Percentiles rank a stretch among this genome's conserved stretches.
These are phyloP conservation scores for Octodonta nipae DNA, from an alignment of 2,888 invertebrate genomes.

Conservation along the genomic window DNA sequence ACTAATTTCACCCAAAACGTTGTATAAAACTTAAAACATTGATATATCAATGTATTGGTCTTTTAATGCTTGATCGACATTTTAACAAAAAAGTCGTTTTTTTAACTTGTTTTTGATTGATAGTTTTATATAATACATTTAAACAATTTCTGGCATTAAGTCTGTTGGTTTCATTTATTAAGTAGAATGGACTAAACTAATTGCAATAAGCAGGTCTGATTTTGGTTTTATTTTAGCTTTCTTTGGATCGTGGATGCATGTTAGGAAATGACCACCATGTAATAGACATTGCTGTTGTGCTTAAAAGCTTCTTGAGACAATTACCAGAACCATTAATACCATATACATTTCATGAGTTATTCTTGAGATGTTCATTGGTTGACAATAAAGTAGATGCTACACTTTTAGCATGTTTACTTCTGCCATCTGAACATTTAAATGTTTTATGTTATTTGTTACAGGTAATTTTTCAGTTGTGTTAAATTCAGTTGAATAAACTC, in stretches of 20 bases:
- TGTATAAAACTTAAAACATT: too few species aligned
- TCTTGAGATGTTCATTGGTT: constrained; percentile 52
- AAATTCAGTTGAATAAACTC: not conserved
- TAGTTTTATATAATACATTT: too few species aligned
- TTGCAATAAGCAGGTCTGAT: too few species aligned
- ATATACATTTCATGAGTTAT: constrained; percentile 55
- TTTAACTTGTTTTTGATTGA: too few species aligned
- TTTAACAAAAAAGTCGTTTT: too few species aligned
- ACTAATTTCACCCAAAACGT: too few species aligned
- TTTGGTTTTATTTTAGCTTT: constrained; percentile 42
- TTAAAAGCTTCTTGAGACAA: constrained; percentile 74
- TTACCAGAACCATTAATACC: constrained; percentile 77
- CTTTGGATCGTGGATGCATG: constrained; percentile 56
- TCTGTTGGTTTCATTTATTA: too few species aligned
- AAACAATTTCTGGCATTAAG: too few species aligned
- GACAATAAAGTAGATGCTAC: constrained; percentile 49
- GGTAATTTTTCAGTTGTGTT: constrained; percentile 33
- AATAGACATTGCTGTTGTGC: constrained; percentile 71
- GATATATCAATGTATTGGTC: too few species aligned
- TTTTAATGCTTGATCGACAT: too few species aligned
- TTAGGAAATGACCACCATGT: constrained; percentile 61
- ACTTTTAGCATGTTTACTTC: constrained; percentile 51
- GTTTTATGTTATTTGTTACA: constrained; percentile 72
- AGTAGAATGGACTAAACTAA: too few species aligned
- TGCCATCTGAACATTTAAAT: constrained; percentile 65